A percentile compares a stretch with the other conserved stretches of the same genome.
These are phyloP conservation scores for Orchestia grillus DNA, from an alignment of 1,140 invertebrate genomes.

Conservation along the genomic window DNA sequence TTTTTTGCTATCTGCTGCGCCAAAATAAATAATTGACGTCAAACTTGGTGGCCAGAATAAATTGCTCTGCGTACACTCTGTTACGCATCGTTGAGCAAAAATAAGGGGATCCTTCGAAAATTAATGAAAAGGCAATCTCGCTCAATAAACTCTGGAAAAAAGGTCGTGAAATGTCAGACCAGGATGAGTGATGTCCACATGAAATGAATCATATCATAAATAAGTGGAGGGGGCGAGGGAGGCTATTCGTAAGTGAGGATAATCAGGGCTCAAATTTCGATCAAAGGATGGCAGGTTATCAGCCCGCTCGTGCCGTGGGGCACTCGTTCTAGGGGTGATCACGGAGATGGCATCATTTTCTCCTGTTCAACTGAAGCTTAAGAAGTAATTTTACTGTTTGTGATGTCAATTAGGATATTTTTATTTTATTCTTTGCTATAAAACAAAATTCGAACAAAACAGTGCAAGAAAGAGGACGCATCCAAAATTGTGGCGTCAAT, in stretches of 20 bases:
- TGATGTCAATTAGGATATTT: neutral
- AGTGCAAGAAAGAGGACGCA: neutral
- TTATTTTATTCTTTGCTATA: too few relatives aligned
- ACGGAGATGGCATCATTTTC: neutral
- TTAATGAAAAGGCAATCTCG: neutral
- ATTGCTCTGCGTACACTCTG: neutral
- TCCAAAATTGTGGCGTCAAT: neutral
- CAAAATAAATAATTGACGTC: neutral
- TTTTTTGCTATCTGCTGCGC: neutral
- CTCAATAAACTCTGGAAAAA: neutral
- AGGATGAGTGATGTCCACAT: neutral
- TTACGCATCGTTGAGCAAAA: neutral
- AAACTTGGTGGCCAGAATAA: neutral
- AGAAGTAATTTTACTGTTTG: neutral
- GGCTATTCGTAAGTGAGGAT: neutral
- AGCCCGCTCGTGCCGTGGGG: neutral
- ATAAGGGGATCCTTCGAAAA: neutral
- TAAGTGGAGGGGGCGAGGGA: neutral
- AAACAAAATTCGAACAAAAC: too few relatives aligned
- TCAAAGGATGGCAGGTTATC: neutral
- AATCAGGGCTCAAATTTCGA: neutral
- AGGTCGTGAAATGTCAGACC: neutral
- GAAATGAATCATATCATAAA: neutral
- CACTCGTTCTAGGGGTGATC: neutral
- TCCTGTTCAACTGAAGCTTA: neutral